Evolutionary conservation across 2,113 vertebrate species (phyloP).

Genomic region (rat (Rattus norvegicus)): GRCr8 NC_086036.1:48723001-48723500

Average conservation of each 20-base stretch:
- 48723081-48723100: not conserved
- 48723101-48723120: not conserved
- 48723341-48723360: not conserved
- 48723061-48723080: not conserved
- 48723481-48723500: constrained; percentile 11
- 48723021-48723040: not conserved
- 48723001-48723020: not conserved
- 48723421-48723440: not conserved
- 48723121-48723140: not conserved
- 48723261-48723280: not conserved
- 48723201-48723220: not conserved
- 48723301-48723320: not conserved
- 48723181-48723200: not conserved
- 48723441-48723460: constrained; percentile 1
- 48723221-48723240: not conserved
- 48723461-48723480: constrained; percentile 52
- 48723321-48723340: not conserved
- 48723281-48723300: not conserved
- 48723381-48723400: not conserved
- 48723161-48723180: not conserved
- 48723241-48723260: not conserved
- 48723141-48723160: not conserved
- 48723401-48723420: not conserved
- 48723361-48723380: not conserved
- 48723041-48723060: not conserved